Conservation (phyloP, 2,888 invertebrate species). For the Scaptomyza flava region DNA sequence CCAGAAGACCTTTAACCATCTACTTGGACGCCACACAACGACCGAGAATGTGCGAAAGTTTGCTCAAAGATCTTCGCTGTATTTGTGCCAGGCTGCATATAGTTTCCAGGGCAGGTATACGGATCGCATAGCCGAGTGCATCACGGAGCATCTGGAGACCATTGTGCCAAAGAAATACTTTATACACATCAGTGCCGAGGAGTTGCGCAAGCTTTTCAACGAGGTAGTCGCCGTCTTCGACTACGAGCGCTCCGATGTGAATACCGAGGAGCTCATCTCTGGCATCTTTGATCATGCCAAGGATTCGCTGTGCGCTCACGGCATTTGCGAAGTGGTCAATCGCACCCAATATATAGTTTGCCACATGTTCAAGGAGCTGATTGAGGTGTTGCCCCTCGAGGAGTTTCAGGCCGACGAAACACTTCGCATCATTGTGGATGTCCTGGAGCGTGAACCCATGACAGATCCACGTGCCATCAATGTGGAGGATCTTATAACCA, state of each 20-base stretch:
- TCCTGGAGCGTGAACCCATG: conserved; percentile 71
- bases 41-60: conserved; percentile 78
- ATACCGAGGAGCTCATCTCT: conserved; percentile 77
- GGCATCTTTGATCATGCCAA: conserved; percentile 79
- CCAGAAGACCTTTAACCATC: conserved; percentile 74
- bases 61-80: conserved; percentile 78
- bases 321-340: conserved; percentile 66
- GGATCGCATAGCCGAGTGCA: conserved; percentile 79
- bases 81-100: conserved; percentile 82
- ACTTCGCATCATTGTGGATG: conserved; percentile 64
- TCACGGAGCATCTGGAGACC: conserved; percentile 77
- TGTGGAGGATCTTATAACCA: conserved; percentile 70
- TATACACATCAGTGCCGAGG: conserved; percentile 72
- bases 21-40: conserved; percentile 69
- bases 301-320: conserved; percentile 58
- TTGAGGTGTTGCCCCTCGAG: conserved; percentile 80
- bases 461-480: conserved; percentile 79
- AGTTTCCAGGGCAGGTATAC: conserved; percentile 80
- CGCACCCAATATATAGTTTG: conserved; percentile 75
- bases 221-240: conserved; percentile 80
- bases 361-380: conserved; percentile 75
- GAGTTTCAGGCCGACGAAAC: conserved; percentile 78
- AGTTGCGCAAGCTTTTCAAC: conserved; percentile 77
- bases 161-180: conserved; percentile 82
- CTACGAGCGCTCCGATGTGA: conserved; percentile 78